Conservation (phyloP, 2,888 invertebrate species). For the Amiota mariae region DNA sequence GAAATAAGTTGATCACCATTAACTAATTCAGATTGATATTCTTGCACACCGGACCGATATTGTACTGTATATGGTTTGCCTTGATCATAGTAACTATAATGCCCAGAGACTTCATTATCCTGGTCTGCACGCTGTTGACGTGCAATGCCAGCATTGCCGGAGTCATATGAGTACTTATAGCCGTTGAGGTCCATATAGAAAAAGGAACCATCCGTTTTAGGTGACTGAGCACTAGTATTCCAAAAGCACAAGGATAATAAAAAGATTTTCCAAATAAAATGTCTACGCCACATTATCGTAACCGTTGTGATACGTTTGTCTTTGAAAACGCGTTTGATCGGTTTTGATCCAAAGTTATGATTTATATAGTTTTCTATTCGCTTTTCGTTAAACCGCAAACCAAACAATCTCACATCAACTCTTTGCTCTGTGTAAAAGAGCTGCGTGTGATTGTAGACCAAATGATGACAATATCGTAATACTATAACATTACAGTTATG, state of each 20-base stretch:
- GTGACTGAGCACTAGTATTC: neutral
- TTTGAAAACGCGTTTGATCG: neutral
- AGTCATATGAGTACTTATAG: constrained; percentile 70
- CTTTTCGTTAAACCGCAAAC: neutral
- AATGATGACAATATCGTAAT: no score
- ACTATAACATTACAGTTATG: no score
- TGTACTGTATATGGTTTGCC: constrained; percentile 46
- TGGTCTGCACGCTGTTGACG: constrained; percentile 66
- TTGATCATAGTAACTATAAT: constrained; percentile 50
- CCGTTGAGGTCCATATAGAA: constrained; percentile 70
- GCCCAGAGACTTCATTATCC: constrained; percentile 49
- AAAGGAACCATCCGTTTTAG: constrained; percentile 56
- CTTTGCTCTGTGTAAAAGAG: neutral
- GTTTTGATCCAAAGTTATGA: neutral
- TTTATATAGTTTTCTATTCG: neutral
- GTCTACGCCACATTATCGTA: neutral
- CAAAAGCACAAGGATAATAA: neutral
- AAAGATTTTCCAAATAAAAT: neutral
- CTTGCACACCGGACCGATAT: constrained; percentile 46
- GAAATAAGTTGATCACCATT: neutral
- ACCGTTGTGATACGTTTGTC: neutral
- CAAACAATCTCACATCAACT: neutral
- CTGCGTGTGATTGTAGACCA: neutral
- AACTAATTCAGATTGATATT: constrained; percentile 46
- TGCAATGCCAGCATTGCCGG: constrained; percentile 64